Base-by-base conservation (phyloP, 2,888 invertebrate species). In the Spisula solida region DNA sequence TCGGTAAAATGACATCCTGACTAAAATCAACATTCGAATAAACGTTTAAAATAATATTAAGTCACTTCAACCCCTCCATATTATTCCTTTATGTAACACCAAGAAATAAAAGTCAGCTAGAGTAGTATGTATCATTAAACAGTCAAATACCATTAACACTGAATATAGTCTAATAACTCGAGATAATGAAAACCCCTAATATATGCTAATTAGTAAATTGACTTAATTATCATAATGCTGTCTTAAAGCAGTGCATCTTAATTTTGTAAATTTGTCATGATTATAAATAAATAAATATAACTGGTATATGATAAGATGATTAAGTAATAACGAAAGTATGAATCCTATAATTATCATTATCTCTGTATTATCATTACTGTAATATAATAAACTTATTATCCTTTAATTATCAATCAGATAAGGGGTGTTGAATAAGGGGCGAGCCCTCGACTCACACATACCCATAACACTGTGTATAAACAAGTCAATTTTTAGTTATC, bases 201-300 rank as follows among this genome's bases (percentile, higher is more conserved):
- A 25, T 66, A n/a, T 66, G n/a, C 20, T 66, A 66, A 66, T 66
- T 66, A n/a, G 25, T 25, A 66, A 66, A 25, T 66, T 66, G 60
- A 8, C 25, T 66, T 66, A 66, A 66, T 66, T 66, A 66, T 66
- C n/a, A 66, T n/a, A 25, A 10, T 25, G 25, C 25, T 66, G n/a
- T 25, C 60, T 66, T 25, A 66, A 66, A 25, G 25, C 60, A n/a
- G 20, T 25, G 60, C 25, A 25, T 66, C 60, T 66, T 66, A 25
- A 25, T 66, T 66, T 66, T n/a, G 25, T 66, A 12, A 41, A 80
- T 85, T 85, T 85, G 47, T 82, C 88, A 85, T 85, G 85, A 51
- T 88, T 78, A 82, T 87, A 79, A 85, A 81, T 84, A 55, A 56
- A 56, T 83, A 41, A 70, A 51, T 66, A 86, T 60, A 80, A 88